Conservation (phyloP, 2,888 invertebrate genomes). For the Argyresthia albistria region DNA sequence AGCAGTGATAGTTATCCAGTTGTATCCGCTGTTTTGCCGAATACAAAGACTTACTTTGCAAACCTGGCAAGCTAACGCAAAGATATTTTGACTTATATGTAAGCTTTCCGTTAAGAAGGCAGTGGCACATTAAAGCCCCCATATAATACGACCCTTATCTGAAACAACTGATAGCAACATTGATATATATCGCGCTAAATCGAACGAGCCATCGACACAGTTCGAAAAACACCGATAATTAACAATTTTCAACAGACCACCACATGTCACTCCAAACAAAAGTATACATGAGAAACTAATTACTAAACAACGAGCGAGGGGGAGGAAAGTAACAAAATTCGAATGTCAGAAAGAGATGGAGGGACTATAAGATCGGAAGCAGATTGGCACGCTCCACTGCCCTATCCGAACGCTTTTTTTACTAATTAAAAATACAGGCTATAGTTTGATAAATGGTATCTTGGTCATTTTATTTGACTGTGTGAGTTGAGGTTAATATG, state of each 20-base stretch:
- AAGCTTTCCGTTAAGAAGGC: too few species aligned
- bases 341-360: slow-evolving; percentile 24
- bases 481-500: slow-evolving; percentile 19
- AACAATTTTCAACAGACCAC: slow-evolving; percentile 16
- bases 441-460: slow-evolving; percentile 51
- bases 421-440: slow-evolving; percentile 63
- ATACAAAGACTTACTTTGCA: too few species aligned
- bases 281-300: slow-evolving; percentile 65
- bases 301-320: slow-evolving; percentile 25
- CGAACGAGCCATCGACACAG: background rate
- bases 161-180: background rate
- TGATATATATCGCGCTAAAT: background rate
- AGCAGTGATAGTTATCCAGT: too few species aligned
- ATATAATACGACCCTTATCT: too few species aligned
- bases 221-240: slow-evolving; percentile 2
- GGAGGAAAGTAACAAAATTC: background rate
- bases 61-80: too few species aligned
- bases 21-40: too few species aligned
- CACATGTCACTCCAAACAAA: slow-evolving; percentile 68
- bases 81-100: too few species aligned
- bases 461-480: slow-evolving; percentile 6
- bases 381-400: slow-evolving; percentile 64
- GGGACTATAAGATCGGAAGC: slow-evolving; percentile 50
- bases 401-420: slow-evolving; percentile 50
- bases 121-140: too few species aligned